Evolutionary conservation across 2,888 invertebrate species (phyloP), one percentile per base, ranked within the genome.

Genomic region (Acrobasis repandana): DNA sequence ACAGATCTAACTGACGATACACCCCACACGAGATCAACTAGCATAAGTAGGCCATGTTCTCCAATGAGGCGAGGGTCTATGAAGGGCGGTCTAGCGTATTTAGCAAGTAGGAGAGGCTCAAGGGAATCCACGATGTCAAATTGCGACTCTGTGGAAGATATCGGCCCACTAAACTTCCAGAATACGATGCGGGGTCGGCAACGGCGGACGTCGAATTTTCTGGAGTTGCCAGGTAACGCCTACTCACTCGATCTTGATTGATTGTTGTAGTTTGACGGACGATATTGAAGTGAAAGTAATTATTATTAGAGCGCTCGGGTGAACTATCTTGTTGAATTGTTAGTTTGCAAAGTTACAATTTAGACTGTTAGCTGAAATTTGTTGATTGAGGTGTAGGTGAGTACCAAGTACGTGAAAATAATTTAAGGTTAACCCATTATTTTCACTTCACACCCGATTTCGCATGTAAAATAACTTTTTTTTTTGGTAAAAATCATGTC

Each of bases 101-200:
- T 97, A 72, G 97, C 97, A n/a, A 97, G 96, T 61, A 93, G 97
- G 58, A 93, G 97, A n/a, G 96, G 96, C n/a, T 96, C 96, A 0
- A 90, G 96, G n/a, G 94, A 95, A 73, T 96, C 96, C 1, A 95
- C 95, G 66, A 92, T 95, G 69, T 96, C 96, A 0, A 96, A 96
- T 74, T 92, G 90, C 60, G 92, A 92, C 66, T 92, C 92, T 0
- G 91, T 90, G 0, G 97, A 96, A 80, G 96, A 96, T 72, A 95
- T 96, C 58, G 96, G 96, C 0, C 96, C 96, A 9, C 85, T 96
- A 65, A 96, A 96, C 83, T 96, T 96, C 83, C 96, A 95, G 76
- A 94, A 95, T 67, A 96, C 96, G 28, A 95, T 95, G 71, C 93
- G 96, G 2, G 96, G 95, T 1, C 93, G 96, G 16, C 96, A 97